phyloP scores from a whole-genome alignment of 1,140 invertebrate genomes.

The Temnothorax curvispinosus region DNA sequence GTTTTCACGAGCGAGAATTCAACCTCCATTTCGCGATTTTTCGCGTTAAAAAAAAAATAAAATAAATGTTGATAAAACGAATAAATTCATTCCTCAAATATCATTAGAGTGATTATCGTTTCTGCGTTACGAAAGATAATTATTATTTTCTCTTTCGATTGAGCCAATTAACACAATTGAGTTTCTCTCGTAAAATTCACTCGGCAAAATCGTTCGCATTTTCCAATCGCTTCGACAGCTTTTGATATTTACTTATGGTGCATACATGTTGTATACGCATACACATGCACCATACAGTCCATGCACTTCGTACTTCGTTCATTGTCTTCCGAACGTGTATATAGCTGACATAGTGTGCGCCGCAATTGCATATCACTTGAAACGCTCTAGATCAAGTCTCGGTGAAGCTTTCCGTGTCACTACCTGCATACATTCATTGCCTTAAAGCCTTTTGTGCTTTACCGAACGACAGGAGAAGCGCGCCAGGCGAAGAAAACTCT shows the following conservation, averaged over 20 bases:
- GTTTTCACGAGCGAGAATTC: not conserved
- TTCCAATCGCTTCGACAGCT: slow-evolving; percentile 12
- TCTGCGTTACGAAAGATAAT: not conserved
- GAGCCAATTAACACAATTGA: not conserved
- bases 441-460: slow-evolving; percentile 26
- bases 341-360: not conserved
- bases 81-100: slow-evolving; percentile 1
- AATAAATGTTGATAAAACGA: not conserved
- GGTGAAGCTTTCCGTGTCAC: slow-evolving; percentile 41
- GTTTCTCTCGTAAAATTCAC: not conserved
- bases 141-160: not conserved
- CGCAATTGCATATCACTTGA: slow-evolving; percentile 44
- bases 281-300: not conserved
- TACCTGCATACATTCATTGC: slow-evolving; percentile 40
- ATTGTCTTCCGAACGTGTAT: slow-evolving; percentile 16
- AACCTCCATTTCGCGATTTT: not conserved
- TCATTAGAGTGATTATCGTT: not conserved
- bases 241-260: not conserved
- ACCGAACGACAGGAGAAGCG: slow-evolving; percentile 4
- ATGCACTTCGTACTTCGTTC: not conserved
- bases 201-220: slow-evolving; percentile 1
- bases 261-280: not conserved
- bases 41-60: not conserved
- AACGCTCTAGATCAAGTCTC: slow-evolving; percentile 27
- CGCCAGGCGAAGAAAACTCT: slow-evolving; percentile 62